A percentile compares a stretch with the other conserved stretches of the same genome.
Evolutionary conservation across 2,888 invertebrate species (phyloP).

Genomic region (Tanypteryx hageni): DNA sequence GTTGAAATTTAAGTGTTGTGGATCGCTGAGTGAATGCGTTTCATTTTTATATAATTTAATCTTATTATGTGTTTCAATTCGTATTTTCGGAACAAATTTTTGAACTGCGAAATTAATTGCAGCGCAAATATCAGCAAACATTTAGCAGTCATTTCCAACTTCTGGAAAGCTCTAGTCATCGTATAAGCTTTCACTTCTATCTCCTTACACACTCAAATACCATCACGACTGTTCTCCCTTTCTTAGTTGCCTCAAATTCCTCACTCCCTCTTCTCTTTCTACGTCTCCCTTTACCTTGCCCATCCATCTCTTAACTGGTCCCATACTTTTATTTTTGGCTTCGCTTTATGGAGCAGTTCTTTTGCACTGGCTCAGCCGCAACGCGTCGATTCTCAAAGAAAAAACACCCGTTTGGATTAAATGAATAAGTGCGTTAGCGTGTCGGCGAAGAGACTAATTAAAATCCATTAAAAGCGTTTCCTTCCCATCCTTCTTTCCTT

Average conservation of each 20-base stretch:
- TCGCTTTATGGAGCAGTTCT: not conserved
- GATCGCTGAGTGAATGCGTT: too few relatives aligned
- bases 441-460: slow-evolving; percentile 24
- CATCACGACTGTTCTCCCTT: not conserved
- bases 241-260: not conserved
- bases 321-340: not conserved
- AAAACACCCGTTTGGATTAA: not conserved
- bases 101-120: too few relatives aligned
- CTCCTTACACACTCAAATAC: not conserved
- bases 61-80: too few relatives aligned
- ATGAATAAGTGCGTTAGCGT: slow-evolving; percentile 29
- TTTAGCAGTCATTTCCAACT: not conserved
- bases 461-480: slow-evolving; percentile 29
- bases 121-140: too few relatives aligned
- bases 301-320: not conserved
- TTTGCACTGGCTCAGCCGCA: not conserved
- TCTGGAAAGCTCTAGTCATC: not conserved
- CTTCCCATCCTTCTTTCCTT: not conserved
- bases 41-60: too few relatives aligned
- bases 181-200: not conserved
- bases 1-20: too few relatives aligned
- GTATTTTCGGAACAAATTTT: too few relatives aligned
- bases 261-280: not conserved
- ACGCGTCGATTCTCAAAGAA: not conserved
- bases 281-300: not conserved